Base-by-base conservation (phyloP, 2,797 vertebrate species). In the Pampus argenteus region DNA sequence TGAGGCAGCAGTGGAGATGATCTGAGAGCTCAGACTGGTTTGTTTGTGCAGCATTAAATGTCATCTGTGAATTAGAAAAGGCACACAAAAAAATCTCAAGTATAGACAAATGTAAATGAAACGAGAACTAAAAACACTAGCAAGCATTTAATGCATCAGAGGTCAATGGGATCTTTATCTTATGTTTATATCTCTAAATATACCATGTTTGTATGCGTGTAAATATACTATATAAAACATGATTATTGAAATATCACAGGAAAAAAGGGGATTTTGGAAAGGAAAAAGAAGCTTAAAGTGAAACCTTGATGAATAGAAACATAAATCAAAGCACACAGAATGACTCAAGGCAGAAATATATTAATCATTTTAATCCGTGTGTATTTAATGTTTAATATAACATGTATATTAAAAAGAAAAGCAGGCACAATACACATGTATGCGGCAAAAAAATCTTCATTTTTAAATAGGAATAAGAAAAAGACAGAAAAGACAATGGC, bases 191-290 rank as follows among this genome's bases (percentile, higher is more conserved):
- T 47, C 10, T 11, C 3, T 23, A 5, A 23, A 42, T 26, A 42
- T 0, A 13, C 6, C 23, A 9, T 1, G 7, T n/a, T n/a, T n/a
- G n/a, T n/a, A n/a, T n/a, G n/a, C n/a, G n/a, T n/a, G n/a, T n/a
- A 51, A 15, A n/a, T 0, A 0, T 52, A 45, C 66, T 36, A 25
- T 51, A 25, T 31, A 18, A 62, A 44, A 59, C 3, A 2, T 47
- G 54, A 73, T 69, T 50, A 68, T 55, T 1, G 0, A 14, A 23
- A n/a, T 8, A 25, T 57, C 29, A 47, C 56, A 42, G 62, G 23
- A n/a, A 57, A 6, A 14, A 22, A 50, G 14, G 17, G 4, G 13
- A 49, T 22, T 23, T 61, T 34, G 18, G 1, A 40, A 25, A 8
- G 15, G 11, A 18, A 22, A 23, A 47, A 20, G 4, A 34, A 34